phyloP scores from a whole-genome alignment of 2,797 vertebrate species.

The Crocodylus rhombifer region DNA sequence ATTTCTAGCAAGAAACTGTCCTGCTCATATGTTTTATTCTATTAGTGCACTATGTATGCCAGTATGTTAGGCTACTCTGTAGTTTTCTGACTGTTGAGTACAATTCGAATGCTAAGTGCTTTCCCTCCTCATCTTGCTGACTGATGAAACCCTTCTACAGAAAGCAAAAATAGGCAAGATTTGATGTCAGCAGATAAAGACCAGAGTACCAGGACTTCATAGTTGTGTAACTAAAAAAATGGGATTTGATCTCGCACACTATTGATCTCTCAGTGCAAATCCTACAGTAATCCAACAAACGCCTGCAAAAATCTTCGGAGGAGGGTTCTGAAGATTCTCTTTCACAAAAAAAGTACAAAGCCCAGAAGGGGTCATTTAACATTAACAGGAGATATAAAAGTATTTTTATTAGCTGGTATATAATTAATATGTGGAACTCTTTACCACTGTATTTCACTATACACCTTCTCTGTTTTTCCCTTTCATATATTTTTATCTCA shows the following conservation, averaged over 20 bases:
- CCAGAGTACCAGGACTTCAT: slow-evolving; percentile 26
- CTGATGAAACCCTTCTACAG: slow-evolving; percentile 47
- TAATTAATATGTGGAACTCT: background rate
- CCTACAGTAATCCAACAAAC: slow-evolving; percentile 64
- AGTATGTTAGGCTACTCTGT: background rate
- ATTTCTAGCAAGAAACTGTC: slow-evolving; percentile 11
- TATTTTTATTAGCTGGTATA: slow-evolving; percentile 11
- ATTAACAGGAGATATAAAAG: slow-evolving; percentile 3
- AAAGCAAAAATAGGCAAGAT: slow-evolving; percentile 46
- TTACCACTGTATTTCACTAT: background rate
- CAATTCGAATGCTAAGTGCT: slow-evolving; percentile 23
- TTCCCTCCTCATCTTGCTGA: slow-evolving; percentile 33
- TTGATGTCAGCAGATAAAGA: slow-evolving; percentile 49
- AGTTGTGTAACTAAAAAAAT: slow-evolving; percentile 24
- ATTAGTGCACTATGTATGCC: background rate
- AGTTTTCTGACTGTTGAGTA: slow-evolving; percentile 16
- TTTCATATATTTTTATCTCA: background rate
- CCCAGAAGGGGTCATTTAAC: slow-evolving; percentile 9
- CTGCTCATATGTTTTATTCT: background rate
- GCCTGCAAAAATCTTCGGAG: slow-evolving; percentile 16
- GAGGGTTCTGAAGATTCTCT: slow-evolving; percentile 27
- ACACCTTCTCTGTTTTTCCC: background rate
- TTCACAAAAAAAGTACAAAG: slow-evolving; percentile 39
- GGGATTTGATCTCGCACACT: slow-evolving; percentile 22
- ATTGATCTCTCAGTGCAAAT: slow-evolving; percentile 47